Percentiles rank a stretch among this genome's conserved stretches.
Conservation (phyloP, 2,888 invertebrate genomes). For the Andrena dorsata region DNA sequence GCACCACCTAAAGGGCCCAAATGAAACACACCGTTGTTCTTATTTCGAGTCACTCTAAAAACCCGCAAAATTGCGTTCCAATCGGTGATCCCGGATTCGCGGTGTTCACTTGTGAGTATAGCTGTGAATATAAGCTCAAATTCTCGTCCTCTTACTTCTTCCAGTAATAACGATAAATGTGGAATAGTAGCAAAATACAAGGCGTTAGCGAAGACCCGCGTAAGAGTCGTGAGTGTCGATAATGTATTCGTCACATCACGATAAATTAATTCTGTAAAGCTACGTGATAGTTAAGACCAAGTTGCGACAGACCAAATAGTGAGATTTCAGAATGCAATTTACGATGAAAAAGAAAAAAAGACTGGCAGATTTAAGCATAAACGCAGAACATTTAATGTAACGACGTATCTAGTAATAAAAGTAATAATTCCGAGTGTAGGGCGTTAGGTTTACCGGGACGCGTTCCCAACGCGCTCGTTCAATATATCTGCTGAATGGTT, state of each 20-base stretch:
- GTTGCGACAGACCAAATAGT: conserved; percentile 65
- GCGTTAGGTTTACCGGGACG: conserved; percentile 22
- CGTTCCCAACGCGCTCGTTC: conserved; percentile 19
- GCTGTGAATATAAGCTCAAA: conserved; percentile 34
- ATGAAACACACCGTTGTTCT: too few relatives aligned
- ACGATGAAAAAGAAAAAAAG: conserved; percentile 57
- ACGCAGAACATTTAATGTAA: conserved; percentile 42
- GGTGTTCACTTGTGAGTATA: conserved; percentile 7
- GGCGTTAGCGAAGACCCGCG: not conserved
- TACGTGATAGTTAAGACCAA: conserved; percentile 61
- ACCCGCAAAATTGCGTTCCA: too few relatives aligned
- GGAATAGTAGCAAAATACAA: not conserved
- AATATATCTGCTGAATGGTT: conserved; percentile 1
- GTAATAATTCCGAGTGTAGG: conserved; percentile 32
- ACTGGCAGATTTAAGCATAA: conserved; percentile 51
- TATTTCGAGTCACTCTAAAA: too few relatives aligned
- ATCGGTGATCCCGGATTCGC: too few relatives aligned
- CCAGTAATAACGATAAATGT: conserved; percentile 42
- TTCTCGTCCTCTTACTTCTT: conserved; percentile 35
- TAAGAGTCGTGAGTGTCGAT: not conserved
- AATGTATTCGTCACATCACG: conserved; percentile 20
- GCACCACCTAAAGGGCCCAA: too few relatives aligned
- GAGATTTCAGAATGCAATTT: conserved; percentile 64
- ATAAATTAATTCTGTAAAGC: conserved; percentile 44
- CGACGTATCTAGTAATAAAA: conserved; percentile 52